Evolutionary conservation across 2,888 invertebrate genomes (phyloP).

Genomic region (Galerucella pusilla): DNA sequence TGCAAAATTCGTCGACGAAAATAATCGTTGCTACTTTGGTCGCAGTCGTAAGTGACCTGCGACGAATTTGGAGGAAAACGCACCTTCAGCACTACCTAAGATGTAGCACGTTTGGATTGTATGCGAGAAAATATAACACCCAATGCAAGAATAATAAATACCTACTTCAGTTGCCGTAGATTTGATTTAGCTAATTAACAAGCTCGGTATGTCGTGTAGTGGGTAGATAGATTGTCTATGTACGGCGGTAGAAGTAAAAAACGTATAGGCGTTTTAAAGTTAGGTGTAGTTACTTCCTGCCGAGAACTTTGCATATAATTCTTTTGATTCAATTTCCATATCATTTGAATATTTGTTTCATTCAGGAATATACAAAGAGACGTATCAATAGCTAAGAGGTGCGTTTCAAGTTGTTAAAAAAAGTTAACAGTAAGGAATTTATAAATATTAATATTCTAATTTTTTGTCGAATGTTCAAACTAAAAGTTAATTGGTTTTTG

Average conservation of each 20-base stretch:
- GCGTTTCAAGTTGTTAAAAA: background rate
- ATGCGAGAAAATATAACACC: background rate
- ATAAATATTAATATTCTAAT: no score
- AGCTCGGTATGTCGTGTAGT: background rate
- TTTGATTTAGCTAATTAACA: background rate
- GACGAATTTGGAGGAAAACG: no score
- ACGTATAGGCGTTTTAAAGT: conserved; percentile 30
- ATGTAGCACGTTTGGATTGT: background rate
- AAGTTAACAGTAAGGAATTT: no score
- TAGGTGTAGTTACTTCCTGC: conserved; percentile 29
- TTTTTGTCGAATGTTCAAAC: no score
- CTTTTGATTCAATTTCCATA: conserved; percentile 22
- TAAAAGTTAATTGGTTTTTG: no score
- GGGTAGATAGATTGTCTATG: background rate
- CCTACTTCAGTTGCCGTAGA: conserved; percentile 4
- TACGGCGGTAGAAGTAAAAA: background rate
- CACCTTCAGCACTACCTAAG: no score
- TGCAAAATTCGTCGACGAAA: no score
- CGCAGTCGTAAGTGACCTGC: no score
- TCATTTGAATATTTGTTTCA: conserved; percentile 29
- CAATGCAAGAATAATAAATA: background rate
- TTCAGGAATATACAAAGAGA: conserved; percentile 23
- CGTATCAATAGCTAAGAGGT: conserved; percentile 12
- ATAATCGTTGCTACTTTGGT: no score
- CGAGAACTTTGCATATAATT: conserved; percentile 27